phyloP scores from a whole-genome alignment of 53 echinoderm and acorn worm species.

The Temnopleurus reevesii region DNA sequence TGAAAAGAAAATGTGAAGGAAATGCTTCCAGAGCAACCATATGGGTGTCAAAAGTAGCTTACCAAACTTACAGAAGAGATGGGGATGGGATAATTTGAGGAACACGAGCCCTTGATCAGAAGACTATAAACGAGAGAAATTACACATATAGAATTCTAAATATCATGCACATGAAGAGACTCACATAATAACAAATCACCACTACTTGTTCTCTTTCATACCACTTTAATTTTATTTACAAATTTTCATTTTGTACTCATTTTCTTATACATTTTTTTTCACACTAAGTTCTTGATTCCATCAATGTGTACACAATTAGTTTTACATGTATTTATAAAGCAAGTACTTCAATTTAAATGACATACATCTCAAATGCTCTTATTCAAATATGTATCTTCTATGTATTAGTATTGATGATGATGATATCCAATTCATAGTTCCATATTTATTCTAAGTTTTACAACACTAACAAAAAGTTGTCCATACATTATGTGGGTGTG shows the following conservation, averaged over 20 bases:
- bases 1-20: too few relatives aligned
- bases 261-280: slow-evolving; percentile 40
- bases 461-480: background rate
- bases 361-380: background rate
- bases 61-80: too few relatives aligned
- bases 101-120: too few relatives aligned
- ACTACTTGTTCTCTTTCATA: slow-evolving; percentile 23
- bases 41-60: too few relatives aligned
- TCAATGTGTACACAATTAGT: slow-evolving; percentile 60
- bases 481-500: background rate
- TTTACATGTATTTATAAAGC: slow-evolving; percentile 58
- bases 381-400: slow-evolving; percentile 30
- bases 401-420: background rate
- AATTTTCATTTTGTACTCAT: slow-evolving; percentile 54
- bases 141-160: too few relatives aligned
- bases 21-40: too few relatives aligned
- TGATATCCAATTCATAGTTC: background rate
- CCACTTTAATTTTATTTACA: slow-evolving; percentile 64
- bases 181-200: background rate
- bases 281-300: slow-evolving; percentile 54
- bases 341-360: slow-evolving; percentile 59
- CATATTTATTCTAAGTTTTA: background rate
- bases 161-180: background rate
- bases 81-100: too few relatives aligned
- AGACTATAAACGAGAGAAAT: too few relatives aligned